phyloP scores from a whole-genome alignment of 64 coral and sea anemone species.

The Anthopleura sola region DNA sequence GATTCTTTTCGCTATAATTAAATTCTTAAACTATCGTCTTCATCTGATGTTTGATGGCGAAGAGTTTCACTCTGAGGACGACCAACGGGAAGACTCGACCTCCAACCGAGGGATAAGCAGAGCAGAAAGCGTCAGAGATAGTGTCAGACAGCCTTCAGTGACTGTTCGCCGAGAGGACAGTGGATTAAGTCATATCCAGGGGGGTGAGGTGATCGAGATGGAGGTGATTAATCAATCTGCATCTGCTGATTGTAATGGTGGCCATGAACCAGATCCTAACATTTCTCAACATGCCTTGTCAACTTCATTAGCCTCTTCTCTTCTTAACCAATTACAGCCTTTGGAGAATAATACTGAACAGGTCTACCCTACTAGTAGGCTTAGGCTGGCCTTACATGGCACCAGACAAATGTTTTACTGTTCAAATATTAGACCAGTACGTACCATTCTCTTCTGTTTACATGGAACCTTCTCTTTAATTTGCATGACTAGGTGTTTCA shows the following conservation, averaged over 20 bases:
- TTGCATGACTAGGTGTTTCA: too few relatives aligned
- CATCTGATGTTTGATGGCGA: constrained; percentile 85
- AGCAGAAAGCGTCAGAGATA: constrained; percentile 44
- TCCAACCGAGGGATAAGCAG: constrained; percentile 23
- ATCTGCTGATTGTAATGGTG: constrained; percentile 35
- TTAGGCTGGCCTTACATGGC: too few relatives aligned
- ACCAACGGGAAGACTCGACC: constrained; percentile 44
- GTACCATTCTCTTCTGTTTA: too few relatives aligned
- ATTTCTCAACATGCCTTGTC: constrained; percentile 13
- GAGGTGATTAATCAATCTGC: constrained; percentile 60
- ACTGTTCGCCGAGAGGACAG: constrained; percentile 20
- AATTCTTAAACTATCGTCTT: constrained; percentile 88
- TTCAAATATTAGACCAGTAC: too few relatives aligned
- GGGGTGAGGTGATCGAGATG: constrained; percentile 64
- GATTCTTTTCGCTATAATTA: constrained; percentile 74
- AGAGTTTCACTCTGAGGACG: constrained; percentile 77
- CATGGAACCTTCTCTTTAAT: too few relatives aligned
- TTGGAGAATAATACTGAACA: constrained; percentile 19
- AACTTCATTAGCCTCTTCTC: constrained; percentile 43
- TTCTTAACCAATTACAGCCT: constrained; percentile 33
- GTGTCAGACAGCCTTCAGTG: constrained; percentile 14
- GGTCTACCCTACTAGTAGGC: constrained; percentile 10
- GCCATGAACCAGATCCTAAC: constrained; percentile 26
- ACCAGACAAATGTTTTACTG: too few relatives aligned
- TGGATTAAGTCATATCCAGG: not conserved